A percentile compares a stretch with the other conserved stretches of the same genome.
Conservation (phyloP, 2,113 vertebrate genomes). For the Empidonax traillii region DNA sequence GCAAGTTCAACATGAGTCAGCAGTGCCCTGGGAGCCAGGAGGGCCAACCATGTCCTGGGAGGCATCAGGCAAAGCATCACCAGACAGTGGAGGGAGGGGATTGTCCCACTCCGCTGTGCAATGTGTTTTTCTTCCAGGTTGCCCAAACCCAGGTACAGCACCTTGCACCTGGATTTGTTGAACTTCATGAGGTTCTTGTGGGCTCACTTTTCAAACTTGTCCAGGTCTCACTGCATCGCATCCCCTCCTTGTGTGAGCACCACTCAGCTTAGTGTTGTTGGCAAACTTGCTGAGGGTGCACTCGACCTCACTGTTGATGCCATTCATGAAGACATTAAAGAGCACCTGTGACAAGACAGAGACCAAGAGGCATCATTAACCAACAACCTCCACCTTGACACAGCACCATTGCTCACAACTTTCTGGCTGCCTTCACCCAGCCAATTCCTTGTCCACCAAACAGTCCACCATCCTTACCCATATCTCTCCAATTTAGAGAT, state of each 20-base stretch:
- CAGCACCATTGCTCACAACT: not conserved
- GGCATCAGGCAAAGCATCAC: accelerated
- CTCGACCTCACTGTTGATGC: not conserved
- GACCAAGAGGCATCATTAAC: not conserved
- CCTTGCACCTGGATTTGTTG: too few relatives aligned
- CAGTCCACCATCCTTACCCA: not conserved
- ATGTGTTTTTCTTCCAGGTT: too few relatives aligned
- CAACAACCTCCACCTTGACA: not conserved
- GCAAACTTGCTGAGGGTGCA: not conserved
- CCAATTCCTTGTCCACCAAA: not conserved
- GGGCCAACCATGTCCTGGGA: too few relatives aligned
- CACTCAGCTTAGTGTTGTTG: not conserved
- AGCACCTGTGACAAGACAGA: not conserved
- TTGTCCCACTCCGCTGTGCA: not conserved
- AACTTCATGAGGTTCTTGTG: too few relatives aligned
- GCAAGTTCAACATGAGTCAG: not conserved
- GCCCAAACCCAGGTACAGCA: too few relatives aligned
- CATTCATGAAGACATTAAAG: not conserved
- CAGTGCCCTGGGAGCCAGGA: not conserved
- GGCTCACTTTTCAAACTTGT: too few relatives aligned
- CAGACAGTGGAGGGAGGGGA: accelerated
- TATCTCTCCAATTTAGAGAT: not conserved
- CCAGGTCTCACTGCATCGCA: too few relatives aligned
- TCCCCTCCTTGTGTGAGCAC: not conserved
- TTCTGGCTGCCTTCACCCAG: accelerated